Percentiles rank a stretch among this genome's conserved stretches.
These are phyloP conservation scores for Antennarius striatus DNA, from an alignment of 2,113 vertebrate species.

Conservation along the genomic window DNA sequence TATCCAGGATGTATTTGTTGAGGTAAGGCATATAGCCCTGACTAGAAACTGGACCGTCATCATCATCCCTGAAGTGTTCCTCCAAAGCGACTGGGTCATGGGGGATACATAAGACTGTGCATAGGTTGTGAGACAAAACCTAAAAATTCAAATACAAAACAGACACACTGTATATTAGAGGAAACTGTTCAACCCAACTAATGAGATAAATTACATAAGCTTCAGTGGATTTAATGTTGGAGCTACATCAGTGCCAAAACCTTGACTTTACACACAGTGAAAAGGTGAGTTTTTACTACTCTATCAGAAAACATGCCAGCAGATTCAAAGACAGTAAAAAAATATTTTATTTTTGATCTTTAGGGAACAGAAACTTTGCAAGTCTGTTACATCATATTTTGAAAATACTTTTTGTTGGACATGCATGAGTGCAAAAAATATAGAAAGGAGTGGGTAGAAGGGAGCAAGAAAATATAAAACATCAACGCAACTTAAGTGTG, in stretches of 20 bases:
- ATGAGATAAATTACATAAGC: neutral
- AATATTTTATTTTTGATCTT: no score
- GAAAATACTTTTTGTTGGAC: neutral
- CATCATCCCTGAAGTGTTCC: slow-evolving; percentile 94
- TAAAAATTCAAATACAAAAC: slow-evolving; percentile 46
- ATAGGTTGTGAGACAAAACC: slow-evolving; percentile 96
- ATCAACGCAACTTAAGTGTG: neutral
- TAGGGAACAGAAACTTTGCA: neutral
- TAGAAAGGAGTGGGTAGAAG: no score
- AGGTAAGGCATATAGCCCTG: slow-evolving; percentile 98
- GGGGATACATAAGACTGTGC: slow-evolving; percentile 91
- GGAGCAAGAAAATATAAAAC: no score
- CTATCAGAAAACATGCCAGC: no score
- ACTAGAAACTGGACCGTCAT: slow-evolving; percentile 93
- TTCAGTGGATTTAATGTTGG: neutral
- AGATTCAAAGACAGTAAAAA: no score
- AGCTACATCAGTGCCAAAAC: no score
- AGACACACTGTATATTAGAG: neutral
- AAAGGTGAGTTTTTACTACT: no score
- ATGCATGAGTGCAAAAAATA: neutral
- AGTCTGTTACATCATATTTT: neutral
- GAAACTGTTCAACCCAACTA: neutral
- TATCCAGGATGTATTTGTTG: slow-evolving; percentile 84
- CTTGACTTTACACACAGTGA: no score
- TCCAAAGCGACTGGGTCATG: slow-evolving; percentile 94